Evolutionary conservation across 1,140 invertebrate genomes (phyloP).

Genomic region (Ceratina calcarata): DNA sequence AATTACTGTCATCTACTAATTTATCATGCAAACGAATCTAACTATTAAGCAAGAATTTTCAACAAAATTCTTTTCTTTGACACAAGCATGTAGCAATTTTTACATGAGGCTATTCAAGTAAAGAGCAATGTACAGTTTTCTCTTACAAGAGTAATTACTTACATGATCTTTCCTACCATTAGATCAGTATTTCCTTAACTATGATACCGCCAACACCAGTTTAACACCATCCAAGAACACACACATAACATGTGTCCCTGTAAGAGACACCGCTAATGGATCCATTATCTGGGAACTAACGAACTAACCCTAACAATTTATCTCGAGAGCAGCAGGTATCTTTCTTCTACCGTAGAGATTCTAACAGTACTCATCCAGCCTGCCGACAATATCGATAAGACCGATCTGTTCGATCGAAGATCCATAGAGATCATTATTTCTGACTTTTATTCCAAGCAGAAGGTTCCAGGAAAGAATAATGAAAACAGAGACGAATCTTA

Average conservation of each 20-base stretch:
- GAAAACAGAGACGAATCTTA: conserved; percentile 22
- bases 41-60: no score
- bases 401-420: neutral
- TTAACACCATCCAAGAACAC: neutral
- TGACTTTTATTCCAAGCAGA: neutral
- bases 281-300: conserved; percentile 7
- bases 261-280: conserved; percentile 1
- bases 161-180: neutral
- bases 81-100: no score
- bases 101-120: no score
- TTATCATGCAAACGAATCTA: no score
- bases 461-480: neutral
- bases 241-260: neutral
- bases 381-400: neutral
- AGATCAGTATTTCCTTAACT: neutral
- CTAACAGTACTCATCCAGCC: neutral
- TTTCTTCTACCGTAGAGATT: neutral
- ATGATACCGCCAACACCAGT: neutral
- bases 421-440: neutral
- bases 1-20: no score
- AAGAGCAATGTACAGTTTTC: no score
- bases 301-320: conserved; percentile 1
- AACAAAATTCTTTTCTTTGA: no score
- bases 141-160: neutral
- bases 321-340: conserved; percentile 8